A percentile compares a stretch with the other conserved stretches of the same genome.
Evolutionary conservation across 2,888 invertebrate genomes (phyloP).

Genomic region (Dasysyrphus albostriatus): DNA sequence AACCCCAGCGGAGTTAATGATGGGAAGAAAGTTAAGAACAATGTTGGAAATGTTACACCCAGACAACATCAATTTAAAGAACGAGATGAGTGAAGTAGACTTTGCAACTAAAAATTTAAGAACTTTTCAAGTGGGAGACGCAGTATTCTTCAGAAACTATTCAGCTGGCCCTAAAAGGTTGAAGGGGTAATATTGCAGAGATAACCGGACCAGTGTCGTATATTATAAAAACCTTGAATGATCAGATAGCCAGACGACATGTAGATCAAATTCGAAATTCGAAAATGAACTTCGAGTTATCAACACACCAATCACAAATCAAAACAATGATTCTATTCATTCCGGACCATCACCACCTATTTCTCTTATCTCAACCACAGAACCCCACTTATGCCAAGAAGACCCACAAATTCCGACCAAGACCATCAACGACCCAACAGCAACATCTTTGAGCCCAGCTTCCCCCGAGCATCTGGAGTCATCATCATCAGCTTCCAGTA

Average conservation of each 20-base stretch:
- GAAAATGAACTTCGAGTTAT: conserved; percentile 14
- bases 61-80: not conserved
- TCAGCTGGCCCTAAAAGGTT: not conserved
- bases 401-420: not conserved
- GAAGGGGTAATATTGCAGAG: conserved; percentile 14
- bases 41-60: conserved; percentile 16
- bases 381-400: not conserved
- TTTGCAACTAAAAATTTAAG: not conserved
- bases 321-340: not conserved
- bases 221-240: conserved; percentile 1
- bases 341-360: no score
- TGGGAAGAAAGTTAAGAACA: conserved; percentile 25
- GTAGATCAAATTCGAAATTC: conserved; percentile 17
- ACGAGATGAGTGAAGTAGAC: not conserved
- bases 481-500: not conserved
- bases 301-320: not conserved
- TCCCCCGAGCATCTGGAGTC: no score
- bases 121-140: conserved; percentile 19
- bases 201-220: conserved; percentile 42
- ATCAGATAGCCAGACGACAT: conserved; percentile 20
- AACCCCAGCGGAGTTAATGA: conserved; percentile 23
- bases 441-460: not conserved
- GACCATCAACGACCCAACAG: not conserved
- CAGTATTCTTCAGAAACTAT: conserved; percentile 30
- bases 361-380: not conserved